Evolutionary conservation across 1,140 invertebrate species (phyloP), one percentile per base, ranked within the genome.

Genomic region (Dinoponera quadriceps): DNA sequence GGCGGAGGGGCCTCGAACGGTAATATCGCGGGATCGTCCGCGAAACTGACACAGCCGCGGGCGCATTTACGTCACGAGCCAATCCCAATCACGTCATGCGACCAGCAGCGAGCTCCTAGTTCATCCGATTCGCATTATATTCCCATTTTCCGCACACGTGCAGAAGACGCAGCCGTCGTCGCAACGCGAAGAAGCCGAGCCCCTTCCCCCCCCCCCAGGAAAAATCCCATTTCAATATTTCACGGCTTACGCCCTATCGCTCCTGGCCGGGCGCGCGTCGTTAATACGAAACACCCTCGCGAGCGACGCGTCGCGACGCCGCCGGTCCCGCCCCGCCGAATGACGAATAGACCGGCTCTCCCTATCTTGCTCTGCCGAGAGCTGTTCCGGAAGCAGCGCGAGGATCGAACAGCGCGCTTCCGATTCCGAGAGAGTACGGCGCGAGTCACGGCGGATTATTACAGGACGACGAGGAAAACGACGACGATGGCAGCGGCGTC

Each of bases 201-300:
- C 33, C 22, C 0, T 20, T 4, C 27, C 11, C 0, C n/a, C 25
- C 66, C 66, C 3, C 7, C 11, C 48, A 27, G 27, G 68, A 89
- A 88, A 90, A 89, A 88, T 89, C 78, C 84, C 74, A 89, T 89
- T 88, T 90, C 88, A 90, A 90, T 90, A 90, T 89, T 90, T 90
- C 80, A 90, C 86, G 74, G 73, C 89, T 90, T 89, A 89, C 68
- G 63, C 62, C 74, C 74, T 89, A 89, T 90, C 89, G 86, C 82
- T 89, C 48, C 75, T 71, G 68, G 73, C 75, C 72, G 69, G 74
- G 51, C 60, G 63, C 29, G 74, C 44, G 77, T 82, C 78, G 82
- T 85, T 89, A 87, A 89, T 87, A 87, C 80, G 73, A 87, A 85
- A 87, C 82, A 89, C 59, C 44, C 72, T 69, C 7, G 66, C 57